phyloP scores from a whole-genome alignment of 2,888 invertebrate species.

The Perizoma flavofasciatum region DNA sequence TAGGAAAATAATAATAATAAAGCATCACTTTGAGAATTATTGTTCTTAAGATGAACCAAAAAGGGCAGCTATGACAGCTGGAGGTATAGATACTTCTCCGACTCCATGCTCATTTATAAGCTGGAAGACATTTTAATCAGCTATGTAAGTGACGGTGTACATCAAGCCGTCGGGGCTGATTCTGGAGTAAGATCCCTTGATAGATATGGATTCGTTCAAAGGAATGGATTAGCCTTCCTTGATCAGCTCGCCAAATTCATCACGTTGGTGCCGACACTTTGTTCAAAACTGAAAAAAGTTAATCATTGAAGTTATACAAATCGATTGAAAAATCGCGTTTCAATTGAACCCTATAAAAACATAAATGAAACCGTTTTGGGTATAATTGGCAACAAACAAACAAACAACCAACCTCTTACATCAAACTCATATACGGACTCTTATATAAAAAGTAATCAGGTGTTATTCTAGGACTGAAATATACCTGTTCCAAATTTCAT shows the following conservation, averaged over 20 bases:
- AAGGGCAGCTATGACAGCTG: constrained; percentile 63
- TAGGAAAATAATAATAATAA: too few relatives aligned
- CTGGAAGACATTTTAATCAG: constrained; percentile 84
- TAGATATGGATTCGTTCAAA: constrained; percentile 78
- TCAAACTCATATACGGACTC: too few relatives aligned
- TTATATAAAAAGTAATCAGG: too few relatives aligned
- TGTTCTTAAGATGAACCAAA: constrained; percentile 51
- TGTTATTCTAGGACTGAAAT: too few relatives aligned
- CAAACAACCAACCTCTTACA: too few relatives aligned
- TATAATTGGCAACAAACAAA: too few relatives aligned
- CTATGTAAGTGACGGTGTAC: constrained; percentile 78
- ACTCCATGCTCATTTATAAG: constrained; percentile 67
- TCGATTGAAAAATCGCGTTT: too few relatives aligned
- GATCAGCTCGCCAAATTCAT: constrained; percentile 78
- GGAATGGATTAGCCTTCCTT: constrained; percentile 79
- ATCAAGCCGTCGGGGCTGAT: constrained; percentile 75
- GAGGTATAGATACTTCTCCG: constrained; percentile 56
- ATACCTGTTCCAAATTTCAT: too few relatives aligned
- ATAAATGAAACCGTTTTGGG: too few relatives aligned
- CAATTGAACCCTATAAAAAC: too few relatives aligned
- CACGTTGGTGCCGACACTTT: constrained; percentile 78
- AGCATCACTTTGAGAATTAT: neutral
- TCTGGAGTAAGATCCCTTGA: constrained; percentile 79
- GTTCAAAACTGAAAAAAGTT: constrained; percentile 66
- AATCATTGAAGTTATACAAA: too few relatives aligned